Evolutionary conservation across 2,888 invertebrate species (phyloP), one percentile per base, ranked within the genome.

Genomic region (Leucophenga maculata): DNA sequence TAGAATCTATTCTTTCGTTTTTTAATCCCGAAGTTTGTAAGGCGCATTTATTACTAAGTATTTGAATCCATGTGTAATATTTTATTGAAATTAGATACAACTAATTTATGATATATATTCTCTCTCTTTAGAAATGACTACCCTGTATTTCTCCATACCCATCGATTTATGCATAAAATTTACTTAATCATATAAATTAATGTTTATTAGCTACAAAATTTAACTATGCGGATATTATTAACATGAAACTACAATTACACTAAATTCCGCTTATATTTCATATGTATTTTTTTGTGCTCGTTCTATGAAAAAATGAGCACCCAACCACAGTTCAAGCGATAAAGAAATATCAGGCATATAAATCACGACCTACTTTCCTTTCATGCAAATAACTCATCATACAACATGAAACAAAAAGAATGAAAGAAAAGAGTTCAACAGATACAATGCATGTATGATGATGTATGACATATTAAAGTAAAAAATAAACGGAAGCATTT

Each of bases 351-450:
- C 59, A 18, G 14, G n/a, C 31, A 13, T 16, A 59, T 59, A 59
- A 59, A 59, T 59, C 59, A 14, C n/a, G 26, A n/a, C 59, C 32
- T 59, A 59, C 59, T 32, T 55, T 59, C n/a, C 13, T 32, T n/a
- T 31, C 55, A 22, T 11, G 9, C 31, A 32, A 13, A 31, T 3
- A 39, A 39, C 39, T 11, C 39, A 32, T 32, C n/a, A 39, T 39
- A 39, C 39, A 8, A 39, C 11, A 39, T 39, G 39, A 39, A n/a
- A 9, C 9, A 39, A 39, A 39, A 39, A n/a, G n/a, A n/a, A n/a
- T n/a, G 39, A 39, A 6, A 39, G 1, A 39, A 39, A 39, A 11
- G 1, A 11, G 8, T 39, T 6, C 50, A n/a, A 18, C 50, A 50
- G 16, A 50, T 16, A 50, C 50, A 50, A 13, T 39, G 26, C 11